Percentiles rank a stretch among this genome's conserved stretches.
These are phyloP conservation scores for Pterostichus madidus DNA, from an alignment of 2,888 invertebrate species.

Conservation along the genomic window DNA sequence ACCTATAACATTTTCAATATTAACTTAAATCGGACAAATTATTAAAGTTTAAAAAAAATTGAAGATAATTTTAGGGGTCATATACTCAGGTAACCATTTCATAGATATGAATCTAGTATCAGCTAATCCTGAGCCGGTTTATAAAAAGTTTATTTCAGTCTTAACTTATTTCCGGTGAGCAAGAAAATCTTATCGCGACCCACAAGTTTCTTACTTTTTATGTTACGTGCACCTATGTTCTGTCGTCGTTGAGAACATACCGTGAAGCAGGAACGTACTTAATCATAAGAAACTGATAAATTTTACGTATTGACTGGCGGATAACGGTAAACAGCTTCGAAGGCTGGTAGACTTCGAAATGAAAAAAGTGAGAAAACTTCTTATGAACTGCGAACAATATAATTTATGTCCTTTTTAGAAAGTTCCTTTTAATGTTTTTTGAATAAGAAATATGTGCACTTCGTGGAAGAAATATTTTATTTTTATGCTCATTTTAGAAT, in stretches of 20 bases:
- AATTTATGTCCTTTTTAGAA: conserved; percentile 38
- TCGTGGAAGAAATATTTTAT: conserved; percentile 19
- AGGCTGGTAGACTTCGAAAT: conserved; percentile 6
- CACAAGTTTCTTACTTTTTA: background rate
- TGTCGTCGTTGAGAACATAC: too few species aligned
- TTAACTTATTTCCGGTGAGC: background rate
- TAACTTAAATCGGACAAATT: too few species aligned
- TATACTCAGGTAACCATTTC: background rate
- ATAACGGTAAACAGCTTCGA: conserved; percentile 4
- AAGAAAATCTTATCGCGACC: background rate
- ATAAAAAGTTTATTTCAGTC: background rate
- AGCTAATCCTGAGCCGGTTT: background rate
- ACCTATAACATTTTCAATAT: too few species aligned
- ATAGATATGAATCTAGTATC: background rate
- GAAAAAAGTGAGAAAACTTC: conserved; percentile 36
- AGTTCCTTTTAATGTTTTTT: conserved; percentile 14
- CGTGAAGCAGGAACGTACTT: background rate
- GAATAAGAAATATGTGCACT: conserved; percentile 9
- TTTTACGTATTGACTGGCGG: conserved; percentile 7
- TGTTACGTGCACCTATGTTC: background rate
- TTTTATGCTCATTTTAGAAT: background rate
- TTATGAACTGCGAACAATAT: conserved; percentile 18
- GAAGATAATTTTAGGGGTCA: too few species aligned
- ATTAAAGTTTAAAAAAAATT: too few species aligned
- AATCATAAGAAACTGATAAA: background rate